Conservation (phyloP, 2,113 vertebrate species). For the Campylomormyrus tamandua region DNA sequence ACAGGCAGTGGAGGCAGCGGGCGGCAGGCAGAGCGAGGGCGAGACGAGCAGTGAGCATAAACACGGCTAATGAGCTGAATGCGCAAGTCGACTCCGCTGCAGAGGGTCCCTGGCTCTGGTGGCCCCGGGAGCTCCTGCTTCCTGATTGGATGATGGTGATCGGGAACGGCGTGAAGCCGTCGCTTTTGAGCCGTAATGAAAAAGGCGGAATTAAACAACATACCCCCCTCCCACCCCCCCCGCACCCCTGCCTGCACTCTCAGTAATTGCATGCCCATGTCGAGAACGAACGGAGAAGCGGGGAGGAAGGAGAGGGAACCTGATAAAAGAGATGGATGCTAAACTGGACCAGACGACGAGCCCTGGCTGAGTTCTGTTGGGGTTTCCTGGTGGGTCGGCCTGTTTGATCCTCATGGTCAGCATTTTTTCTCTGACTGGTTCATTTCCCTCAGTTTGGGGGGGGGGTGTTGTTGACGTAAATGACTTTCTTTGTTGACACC, state of each 20-base stretch:
- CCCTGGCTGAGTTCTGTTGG: slow-evolving; percentile 9
- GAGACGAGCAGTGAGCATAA: neutral
- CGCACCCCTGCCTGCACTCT: neutral
- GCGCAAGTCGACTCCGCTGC: neutral
- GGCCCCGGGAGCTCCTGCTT: neutral
- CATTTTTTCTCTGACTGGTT: neutral
- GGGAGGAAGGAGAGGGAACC: neutral
- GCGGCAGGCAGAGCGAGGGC: neutral
- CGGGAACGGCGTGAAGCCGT: neutral
- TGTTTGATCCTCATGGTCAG: slow-evolving; percentile 7
- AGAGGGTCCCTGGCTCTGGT: neutral
- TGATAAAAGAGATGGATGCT: neutral
- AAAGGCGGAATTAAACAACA: neutral
- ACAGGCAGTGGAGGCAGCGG: neutral
- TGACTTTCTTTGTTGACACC: slow-evolving; percentile 5
- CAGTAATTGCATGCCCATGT: slow-evolving; percentile 11
- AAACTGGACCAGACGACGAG: neutral
- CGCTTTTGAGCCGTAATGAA: neutral
- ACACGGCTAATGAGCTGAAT: slow-evolving; percentile 1
- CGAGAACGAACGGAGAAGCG: neutral
- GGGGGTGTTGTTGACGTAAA: neutral
- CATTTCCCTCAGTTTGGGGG: neutral
- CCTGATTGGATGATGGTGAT: neutral
- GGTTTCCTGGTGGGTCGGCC: neutral
- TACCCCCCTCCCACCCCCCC: neutral